phyloP scores from a whole-genome alignment of 2,888 invertebrate species.

The Hemistola chrysoprasaria region DNA sequence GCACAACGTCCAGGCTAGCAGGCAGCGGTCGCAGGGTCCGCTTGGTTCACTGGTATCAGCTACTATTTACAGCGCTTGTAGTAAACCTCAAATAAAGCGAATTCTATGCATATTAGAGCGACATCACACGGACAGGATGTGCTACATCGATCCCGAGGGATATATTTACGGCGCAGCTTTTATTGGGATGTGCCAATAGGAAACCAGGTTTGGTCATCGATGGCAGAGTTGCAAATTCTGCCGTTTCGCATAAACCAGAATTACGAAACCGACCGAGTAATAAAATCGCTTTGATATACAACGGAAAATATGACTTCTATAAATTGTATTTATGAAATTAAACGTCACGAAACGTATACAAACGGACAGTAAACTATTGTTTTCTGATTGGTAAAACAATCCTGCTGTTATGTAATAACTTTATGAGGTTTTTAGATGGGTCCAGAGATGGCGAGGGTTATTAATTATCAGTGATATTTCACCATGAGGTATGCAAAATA shows the following conservation, averaged over 20 bases:
- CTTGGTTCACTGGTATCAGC: conserved; percentile 3
- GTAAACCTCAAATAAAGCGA: conserved; percentile 73
- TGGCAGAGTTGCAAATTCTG: conserved; percentile 25
- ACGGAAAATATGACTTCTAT: conserved; percentile 7
- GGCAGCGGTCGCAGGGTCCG: conserved; percentile 12
- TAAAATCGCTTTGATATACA: conserved; percentile 16
- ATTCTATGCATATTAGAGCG: conserved; percentile 79
- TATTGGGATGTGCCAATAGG: conserved; percentile 70
- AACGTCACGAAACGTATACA: conserved; percentile 10
- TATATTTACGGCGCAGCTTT: conserved; percentile 61
- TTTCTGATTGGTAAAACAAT: conserved; percentile 15
- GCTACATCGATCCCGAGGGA: conserved; percentile 67
- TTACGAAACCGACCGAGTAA: conserved; percentile 14
- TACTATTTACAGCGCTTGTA: conserved; percentile 39
- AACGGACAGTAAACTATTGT: conserved; percentile 13
- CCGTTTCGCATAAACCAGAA: conserved; percentile 7
- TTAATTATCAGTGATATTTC: conserved; percentile 33
- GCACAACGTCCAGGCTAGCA: conserved; percentile 55
- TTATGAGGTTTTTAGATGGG: conserved; percentile 14
- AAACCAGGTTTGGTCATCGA: conserved; percentile 55
- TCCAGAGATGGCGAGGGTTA: conserved; percentile 28
- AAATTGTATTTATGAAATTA: conserved; percentile 17
- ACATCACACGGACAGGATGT: conserved; percentile 68
- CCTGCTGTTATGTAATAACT: conserved; percentile 6
- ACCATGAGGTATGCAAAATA: conserved; percentile 38